These are phyloP conservation scores for Macrophya annulata DNA, from an alignment of 2,888 invertebrate species.

Conservation along the genomic window DNA sequence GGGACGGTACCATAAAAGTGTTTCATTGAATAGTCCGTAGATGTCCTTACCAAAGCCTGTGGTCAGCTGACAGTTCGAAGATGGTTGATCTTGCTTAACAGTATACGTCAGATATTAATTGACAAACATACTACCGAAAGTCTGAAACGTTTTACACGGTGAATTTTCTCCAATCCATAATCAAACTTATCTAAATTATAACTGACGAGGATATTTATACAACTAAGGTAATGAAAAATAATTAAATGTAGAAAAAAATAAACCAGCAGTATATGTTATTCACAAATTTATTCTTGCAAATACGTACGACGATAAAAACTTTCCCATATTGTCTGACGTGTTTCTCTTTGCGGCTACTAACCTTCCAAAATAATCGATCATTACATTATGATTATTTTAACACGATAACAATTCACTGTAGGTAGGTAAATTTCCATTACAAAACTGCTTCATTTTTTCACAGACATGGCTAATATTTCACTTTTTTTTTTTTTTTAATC, in stretches of 20 bases:
- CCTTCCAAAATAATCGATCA: constrained; percentile 41
- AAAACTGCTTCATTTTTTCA: neutral
- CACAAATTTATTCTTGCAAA: neutral
- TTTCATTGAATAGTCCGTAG: neutral
- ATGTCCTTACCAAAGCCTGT: neutral
- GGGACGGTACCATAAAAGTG: no score
- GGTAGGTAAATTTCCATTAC: neutral
- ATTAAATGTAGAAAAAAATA: neutral
- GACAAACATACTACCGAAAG: neutral
- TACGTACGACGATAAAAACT: neutral
- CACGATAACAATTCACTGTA: neutral
- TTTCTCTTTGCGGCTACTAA: constrained; percentile 35
- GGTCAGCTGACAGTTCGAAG: constrained; percentile 3
- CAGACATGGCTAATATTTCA: neutral
- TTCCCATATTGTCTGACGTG: constrained; percentile 51
- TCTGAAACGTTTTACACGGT: neutral
- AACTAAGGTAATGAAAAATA: neutral
- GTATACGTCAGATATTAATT: constrained; percentile 1
- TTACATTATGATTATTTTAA: constrained; percentile 27
- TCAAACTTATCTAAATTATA: neutral
- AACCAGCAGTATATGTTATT: neutral
- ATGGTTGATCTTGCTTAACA: neutral
- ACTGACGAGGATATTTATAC: neutral
- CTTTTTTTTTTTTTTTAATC: neutral
- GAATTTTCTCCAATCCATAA: neutral